Evolutionary conservation across 35 echinoderm and acorn worm genomes (phyloP).

Genomic region (Apostichopus parvimensis): DNA sequence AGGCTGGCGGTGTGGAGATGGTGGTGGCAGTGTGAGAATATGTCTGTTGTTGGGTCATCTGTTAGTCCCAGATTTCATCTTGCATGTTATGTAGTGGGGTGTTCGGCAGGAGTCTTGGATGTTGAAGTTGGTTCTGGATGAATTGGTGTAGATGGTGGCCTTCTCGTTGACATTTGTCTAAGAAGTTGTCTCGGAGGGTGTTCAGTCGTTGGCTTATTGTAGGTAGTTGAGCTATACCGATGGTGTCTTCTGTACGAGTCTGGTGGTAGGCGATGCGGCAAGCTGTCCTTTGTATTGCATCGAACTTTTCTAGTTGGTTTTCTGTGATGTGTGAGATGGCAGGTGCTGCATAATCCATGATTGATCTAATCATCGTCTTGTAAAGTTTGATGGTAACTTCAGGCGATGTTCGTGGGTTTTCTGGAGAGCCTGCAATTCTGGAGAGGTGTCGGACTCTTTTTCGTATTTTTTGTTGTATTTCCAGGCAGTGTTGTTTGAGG

Average conservation of each 20-base stretch:
- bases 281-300: background rate
- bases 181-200: background rate
- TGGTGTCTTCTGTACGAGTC: background rate
- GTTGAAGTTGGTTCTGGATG: background rate
- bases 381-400: conserved; percentile 1
- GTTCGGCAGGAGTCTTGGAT: too few species aligned
- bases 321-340: too few species aligned
- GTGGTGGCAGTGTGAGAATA: too few species aligned
- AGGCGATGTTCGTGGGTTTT: background rate
- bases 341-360: conserved; percentile 26
- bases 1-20: too few species aligned
- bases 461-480: background rate
- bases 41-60: too few species aligned
- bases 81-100: too few species aligned
- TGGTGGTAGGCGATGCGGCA: conserved; percentile 8
- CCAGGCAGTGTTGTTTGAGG: background rate
- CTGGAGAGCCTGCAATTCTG: background rate
- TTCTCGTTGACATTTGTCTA: too few species aligned
- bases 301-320: too few species aligned
- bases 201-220: background rate
- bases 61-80: too few species aligned
- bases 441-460: background rate
- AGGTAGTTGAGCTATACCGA: background rate
- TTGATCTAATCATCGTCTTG: conserved; percentile 9
- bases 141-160: too few species aligned